Evolutionary conservation across 37 sponge, comb jelly and placozoan species (phyloP), one percentile per base, ranked within the genome.

Genomic region (Hexactinellida sp.): DNA sequence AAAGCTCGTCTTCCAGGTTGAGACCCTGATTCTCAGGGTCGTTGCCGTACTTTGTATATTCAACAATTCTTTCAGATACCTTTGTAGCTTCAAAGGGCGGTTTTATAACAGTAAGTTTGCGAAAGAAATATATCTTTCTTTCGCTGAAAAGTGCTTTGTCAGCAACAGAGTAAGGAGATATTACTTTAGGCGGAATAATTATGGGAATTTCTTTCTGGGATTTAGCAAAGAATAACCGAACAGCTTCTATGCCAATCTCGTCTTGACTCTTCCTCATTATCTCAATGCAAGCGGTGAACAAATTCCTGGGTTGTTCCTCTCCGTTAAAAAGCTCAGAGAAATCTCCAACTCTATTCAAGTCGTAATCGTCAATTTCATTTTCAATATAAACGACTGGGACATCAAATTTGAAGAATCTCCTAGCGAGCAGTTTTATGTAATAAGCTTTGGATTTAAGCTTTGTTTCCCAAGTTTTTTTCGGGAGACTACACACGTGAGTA

Each of bases 361-460:
- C 76, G 13, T 63, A 63, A 63, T n/a, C 76, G 13, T 32, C 76
- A 63, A 32, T 21, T 21, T 63, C 76, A 63, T 63, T 63, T 63
- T 63, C 76, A 63, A 63, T 63, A 63, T 63, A 63, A 63, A 63
- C 34, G 21, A 63, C 76, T 21, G 76, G 76, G 21, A 63, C 76
- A 3, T 63, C 28, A 63, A 63, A 21, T 63, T 63, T 63, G 28
- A 63, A 63, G 76, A 63, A 63, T 63, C 76, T 63, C 76, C 76
- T 10, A 25, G 30, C 76, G 76, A 63, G 76, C 28, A 63, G 76
- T 63, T 63, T 10, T 7, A 63, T n/a, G 13, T 25, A 63, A n/a
- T 28, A 63, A 23, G 30, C 76, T 28, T 63, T 63, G 13, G 76
- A 63, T 3, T 63, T 23, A 63, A 63, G 76, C 76, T n/a, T 63